A percentile compares a stretch with the other conserved stretches of the same genome.
Evolutionary conservation across 2,113 vertebrate genomes (phyloP).

Genomic region (Varanus komodoensis): DNA sequence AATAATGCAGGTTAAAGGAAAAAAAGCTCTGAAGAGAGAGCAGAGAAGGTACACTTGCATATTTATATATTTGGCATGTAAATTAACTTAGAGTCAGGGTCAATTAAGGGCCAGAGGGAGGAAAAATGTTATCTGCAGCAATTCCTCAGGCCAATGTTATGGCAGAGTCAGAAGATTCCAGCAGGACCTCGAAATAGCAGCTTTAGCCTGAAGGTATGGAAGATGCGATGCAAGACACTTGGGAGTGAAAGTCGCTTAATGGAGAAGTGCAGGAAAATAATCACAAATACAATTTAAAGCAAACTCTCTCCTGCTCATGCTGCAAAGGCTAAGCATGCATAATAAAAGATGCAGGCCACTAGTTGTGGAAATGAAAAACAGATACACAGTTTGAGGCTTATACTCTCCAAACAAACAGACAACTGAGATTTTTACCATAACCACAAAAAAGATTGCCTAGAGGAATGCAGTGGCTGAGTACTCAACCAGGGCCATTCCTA

Average conservation of each 20-base stretch:
- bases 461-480: neutral
- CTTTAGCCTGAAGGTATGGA: neutral
- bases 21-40: slow-evolving; percentile 53
- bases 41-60: slow-evolving; percentile 43
- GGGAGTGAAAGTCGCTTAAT: neutral
- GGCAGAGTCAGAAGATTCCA: slow-evolving; percentile 1
- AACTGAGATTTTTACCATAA: neutral
- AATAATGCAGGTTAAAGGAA: slow-evolving; percentile 36
- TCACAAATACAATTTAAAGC: neutral
- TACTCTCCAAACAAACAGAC: neutral
- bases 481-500: neutral
- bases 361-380: neutral
- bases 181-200: neutral
- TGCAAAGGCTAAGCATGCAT: slow-evolving; percentile 1
- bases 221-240: neutral
- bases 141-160: neutral
- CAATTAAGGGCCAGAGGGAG: slow-evolving; percentile 16
- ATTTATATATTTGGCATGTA: slow-evolving; percentile 33
- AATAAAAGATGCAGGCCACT: neutral
- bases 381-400: neutral
- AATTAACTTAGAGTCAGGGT: slow-evolving; percentile 38
- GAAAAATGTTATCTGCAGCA: neutral
- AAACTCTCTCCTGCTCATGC: neutral
- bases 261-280: neutral
- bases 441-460: neutral